Conservation (phyloP, 2,113 vertebrate species). For the Salvelinus namaycush region DNA sequence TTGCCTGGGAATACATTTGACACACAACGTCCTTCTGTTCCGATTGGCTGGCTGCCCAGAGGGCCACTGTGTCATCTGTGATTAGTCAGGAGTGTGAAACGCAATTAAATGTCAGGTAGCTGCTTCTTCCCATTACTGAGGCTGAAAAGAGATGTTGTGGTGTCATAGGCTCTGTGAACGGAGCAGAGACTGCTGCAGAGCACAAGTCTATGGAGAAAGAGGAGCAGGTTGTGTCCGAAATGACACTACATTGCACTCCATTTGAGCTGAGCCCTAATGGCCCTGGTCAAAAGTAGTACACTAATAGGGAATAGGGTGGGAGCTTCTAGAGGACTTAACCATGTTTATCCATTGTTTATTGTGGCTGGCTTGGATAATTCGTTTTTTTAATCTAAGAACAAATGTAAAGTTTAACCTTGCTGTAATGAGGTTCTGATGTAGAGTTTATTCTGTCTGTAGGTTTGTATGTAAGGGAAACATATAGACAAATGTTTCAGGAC, state of each 20-base stretch:
- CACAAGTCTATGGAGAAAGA: constrained; percentile 32
- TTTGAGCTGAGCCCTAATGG: too few relatives aligned
- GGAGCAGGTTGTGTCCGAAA: background rate
- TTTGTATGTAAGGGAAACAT: background rate
- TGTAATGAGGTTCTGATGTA: background rate
- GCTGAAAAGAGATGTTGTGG: constrained; percentile 52
- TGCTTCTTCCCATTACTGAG: constrained; percentile 66
- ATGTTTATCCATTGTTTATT: constrained; percentile 33
- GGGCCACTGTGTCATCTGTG: constrained; percentile 58
- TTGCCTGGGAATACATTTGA: constrained; percentile 62
- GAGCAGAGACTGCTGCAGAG: constrained; percentile 15
- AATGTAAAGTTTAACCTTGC: constrained; percentile 23
- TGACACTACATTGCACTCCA: too few relatives aligned
- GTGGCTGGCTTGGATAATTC: background rate
- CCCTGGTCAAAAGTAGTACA: too few relatives aligned
- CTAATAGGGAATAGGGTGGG: too few relatives aligned
- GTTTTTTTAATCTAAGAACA: constrained; percentile 49
- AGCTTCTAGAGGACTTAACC: constrained; percentile 32
- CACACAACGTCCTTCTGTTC: constrained; percentile 62
- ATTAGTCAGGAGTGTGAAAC: constrained; percentile 72
- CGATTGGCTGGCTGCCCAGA: constrained; percentile 61
- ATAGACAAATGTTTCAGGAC: too few relatives aligned
- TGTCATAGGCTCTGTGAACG: constrained; percentile 41
- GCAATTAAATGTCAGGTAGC: constrained; percentile 77
- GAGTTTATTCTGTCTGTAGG: background rate